Evolutionary conservation across 2,888 invertebrate genomes (phyloP).

Genomic region (Synergus gifuensis): DNA sequence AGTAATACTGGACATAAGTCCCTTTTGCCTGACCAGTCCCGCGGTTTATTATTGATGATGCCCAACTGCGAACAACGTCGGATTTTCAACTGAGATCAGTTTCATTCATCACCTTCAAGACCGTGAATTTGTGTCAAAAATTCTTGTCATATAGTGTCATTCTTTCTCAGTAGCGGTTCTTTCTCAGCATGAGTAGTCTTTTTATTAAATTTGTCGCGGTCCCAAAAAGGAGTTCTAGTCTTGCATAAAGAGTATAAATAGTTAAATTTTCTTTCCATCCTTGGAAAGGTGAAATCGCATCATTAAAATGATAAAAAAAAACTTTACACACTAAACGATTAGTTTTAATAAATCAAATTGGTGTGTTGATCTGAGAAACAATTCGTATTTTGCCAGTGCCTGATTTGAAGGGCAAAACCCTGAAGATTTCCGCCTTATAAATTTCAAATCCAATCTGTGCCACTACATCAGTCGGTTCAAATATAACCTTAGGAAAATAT

Average conservation of each 20-base stretch:
- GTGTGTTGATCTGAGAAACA: not conserved
- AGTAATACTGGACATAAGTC: slow-evolving; percentile 16
- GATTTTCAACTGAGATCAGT: slow-evolving; percentile 43
- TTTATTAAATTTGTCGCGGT: not conserved
- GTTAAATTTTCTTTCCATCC: no score
- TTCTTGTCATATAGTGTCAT: slow-evolving; percentile 31
- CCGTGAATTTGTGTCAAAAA: slow-evolving; percentile 30
- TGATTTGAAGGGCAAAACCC: slow-evolving; percentile 32
- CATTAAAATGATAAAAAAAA: no score
- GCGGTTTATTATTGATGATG: slow-evolving; percentile 51
- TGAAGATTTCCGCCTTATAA: slow-evolving; percentile 74
- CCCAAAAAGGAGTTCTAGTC: not conserved
- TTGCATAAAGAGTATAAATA: no score
- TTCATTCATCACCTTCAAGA: slow-evolving; percentile 51
- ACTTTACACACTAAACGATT: not conserved
- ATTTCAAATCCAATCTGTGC: slow-evolving; percentile 77
- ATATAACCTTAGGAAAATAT: slow-evolving; percentile 74
- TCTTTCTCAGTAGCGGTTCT: not conserved
- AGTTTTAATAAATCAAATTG: not conserved
- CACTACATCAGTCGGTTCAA: slow-evolving; percentile 71
- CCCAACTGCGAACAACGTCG: slow-evolving; percentile 23
- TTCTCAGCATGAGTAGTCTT: not conserved
- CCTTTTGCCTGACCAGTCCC: slow-evolving; percentile 14
- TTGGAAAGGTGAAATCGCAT: no score
- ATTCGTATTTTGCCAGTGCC: slow-evolving; percentile 15